Conservation (phyloP, 2,888 invertebrate genomes). For the Caenorhabditis becei region DNA sequence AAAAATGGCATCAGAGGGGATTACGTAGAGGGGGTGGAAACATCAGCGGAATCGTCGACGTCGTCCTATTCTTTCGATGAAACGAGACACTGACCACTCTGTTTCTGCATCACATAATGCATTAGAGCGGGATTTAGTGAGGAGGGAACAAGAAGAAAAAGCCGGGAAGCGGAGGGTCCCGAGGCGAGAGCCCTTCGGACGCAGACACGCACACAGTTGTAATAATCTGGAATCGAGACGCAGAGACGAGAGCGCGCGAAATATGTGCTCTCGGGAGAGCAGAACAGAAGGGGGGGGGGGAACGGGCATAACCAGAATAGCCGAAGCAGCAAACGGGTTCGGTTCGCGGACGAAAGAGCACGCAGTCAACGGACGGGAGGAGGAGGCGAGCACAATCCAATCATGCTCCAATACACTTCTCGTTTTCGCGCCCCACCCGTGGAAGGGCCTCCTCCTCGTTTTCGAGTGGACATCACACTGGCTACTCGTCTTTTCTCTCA, state of each 20-base stretch:
- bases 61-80: not conserved
- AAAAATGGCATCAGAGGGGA: slow-evolving; percentile 47
- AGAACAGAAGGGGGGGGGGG: slow-evolving; percentile 13
- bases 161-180: slow-evolving; percentile 22
- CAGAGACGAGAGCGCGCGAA: slow-evolving; percentile 30
- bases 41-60: not conserved
- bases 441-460: slow-evolving; percentile 10
- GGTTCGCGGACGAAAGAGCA: slow-evolving; percentile 10
- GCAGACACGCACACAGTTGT: slow-evolving; percentile 47
- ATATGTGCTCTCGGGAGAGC: slow-evolving; percentile 1
- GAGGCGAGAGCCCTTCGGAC: slow-evolving; percentile 14
- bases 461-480: slow-evolving; percentile 49
- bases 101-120: slow-evolving; percentile 47
- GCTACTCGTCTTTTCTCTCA: slow-evolving; percentile 29
- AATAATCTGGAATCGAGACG: slow-evolving; percentile 58
- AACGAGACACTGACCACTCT: slow-evolving; percentile 27
- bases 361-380: slow-evolving; percentile 20
- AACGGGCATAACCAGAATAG: slow-evolving; percentile 32
- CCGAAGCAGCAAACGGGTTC: slow-evolving; percentile 15
- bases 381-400: slow-evolving; percentile 48
- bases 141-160: slow-evolving; percentile 20
- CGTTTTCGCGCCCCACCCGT: slow-evolving; percentile 45
- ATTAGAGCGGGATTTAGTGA: slow-evolving; percentile 44
- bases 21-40: slow-evolving; percentile 40
- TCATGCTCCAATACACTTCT: slow-evolving; percentile 58